Base-by-base conservation (phyloP, 2,888 invertebrate species). In the Trissoscelio sp. region DNA sequence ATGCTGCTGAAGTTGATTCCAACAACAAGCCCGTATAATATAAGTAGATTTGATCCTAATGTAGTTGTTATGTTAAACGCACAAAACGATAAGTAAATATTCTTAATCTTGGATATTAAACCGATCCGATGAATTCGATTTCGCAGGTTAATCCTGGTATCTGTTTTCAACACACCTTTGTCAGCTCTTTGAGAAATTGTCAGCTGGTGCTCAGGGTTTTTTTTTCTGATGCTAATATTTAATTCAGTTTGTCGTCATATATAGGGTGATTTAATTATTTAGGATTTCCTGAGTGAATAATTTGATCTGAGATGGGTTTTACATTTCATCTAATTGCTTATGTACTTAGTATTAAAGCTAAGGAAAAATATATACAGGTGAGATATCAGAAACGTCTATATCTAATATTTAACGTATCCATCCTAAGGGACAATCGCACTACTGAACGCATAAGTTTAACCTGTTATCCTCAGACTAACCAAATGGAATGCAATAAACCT, bases 11-110 rank as follows among this genome's bases (percentile, higher is more conserved):
- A 84, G 83, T 86, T 83, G 79, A 81, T 53, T 53, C 46, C 81
- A 66, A 84, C 83, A 86, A 86, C 85, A 75, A 84, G 42, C 46
- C 77, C 18, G n/a, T 83, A 67, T 84, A 83, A 84, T 85, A 80
- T 80, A 83, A 83, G 83, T 83, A 84, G 82, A 86, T 85, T 83
- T 74, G 84, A 82, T 82, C 83, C 37, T 22, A 51, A 7, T 12
- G 42, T 62, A n/a, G n/a, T n/a, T n/a, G n/a, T n/a, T n/a, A n/a
- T n/a, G n/a, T n/a, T n/a, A n/a, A n/a, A n/a, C n/a, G n/a, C n/a
- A n/a, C n/a, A n/a, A n/a, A n/a, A n/a, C n/a, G n/a, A n/a, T n/a
- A n/a, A n/a, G n/a, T n/a, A n/a, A n/a, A n/a, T n/a, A 72, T 72
- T 53, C 22, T 20, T 31, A 22, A 58, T 48, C 70, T 48, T 58